Percentiles rank a stretch among this genome's conserved stretches.
phyloP scores from a whole-genome alignment of 2,113 vertebrate genomes.

The Tupaia tana region DNA sequence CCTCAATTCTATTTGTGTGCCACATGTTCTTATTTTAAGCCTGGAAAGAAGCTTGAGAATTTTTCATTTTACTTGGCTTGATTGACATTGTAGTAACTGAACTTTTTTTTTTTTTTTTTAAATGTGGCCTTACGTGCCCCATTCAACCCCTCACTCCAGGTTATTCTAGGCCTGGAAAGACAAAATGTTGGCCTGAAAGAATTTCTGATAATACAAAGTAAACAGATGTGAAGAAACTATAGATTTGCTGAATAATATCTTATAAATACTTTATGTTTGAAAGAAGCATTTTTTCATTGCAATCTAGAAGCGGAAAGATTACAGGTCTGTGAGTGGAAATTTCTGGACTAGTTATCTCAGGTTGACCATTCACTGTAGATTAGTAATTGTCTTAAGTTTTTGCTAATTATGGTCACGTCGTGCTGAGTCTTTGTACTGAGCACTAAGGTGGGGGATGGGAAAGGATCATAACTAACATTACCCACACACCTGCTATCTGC shows the following conservation, averaged over 20 bases:
- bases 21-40: slow-evolving; percentile 58
- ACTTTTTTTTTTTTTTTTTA: not conserved
- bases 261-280: slow-evolving; percentile 31
- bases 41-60: slow-evolving; percentile 58
- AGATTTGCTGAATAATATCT: not conserved
- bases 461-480: not conserved
- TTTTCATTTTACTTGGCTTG: slow-evolving; percentile 38
- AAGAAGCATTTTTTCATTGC: slow-evolving; percentile 39
- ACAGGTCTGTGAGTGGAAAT: not conserved
- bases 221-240: not conserved
- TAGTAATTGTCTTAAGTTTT: not conserved
- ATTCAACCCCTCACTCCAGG: not conserved
- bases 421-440: not conserved
- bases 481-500: not conserved
- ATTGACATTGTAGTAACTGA: slow-evolving; percentile 54
- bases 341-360: not conserved
- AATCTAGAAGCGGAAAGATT: not conserved
- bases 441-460: not conserved
- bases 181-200: slow-evolving; percentile 37
- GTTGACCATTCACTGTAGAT: not conserved
- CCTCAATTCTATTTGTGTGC: slow-evolving; percentile 51
- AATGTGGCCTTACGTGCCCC: not conserved
- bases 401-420: not conserved
- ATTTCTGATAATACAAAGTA: slow-evolving; percentile 14
- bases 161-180: slow-evolving; percentile 22